These are phyloP conservation scores for Pteria penguin DNA, from an alignment of 2,888 invertebrate genomes.

Conservation along the genomic window DNA sequence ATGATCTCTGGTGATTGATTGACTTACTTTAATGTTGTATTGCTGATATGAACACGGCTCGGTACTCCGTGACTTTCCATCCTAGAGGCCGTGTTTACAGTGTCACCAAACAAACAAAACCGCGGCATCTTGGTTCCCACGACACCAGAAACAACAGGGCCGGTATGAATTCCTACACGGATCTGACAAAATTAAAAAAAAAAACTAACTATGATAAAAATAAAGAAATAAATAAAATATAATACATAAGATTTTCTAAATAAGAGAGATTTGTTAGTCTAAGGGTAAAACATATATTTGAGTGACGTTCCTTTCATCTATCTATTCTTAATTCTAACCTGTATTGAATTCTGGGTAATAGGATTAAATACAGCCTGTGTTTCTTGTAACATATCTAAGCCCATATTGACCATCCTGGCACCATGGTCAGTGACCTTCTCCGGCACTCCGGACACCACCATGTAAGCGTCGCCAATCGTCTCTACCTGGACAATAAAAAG, in stretches of 20 bases:
- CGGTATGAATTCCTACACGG: constrained; percentile 71
- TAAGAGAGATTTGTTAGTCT: too few relatives aligned
- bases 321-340: constrained; percentile 63
- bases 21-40: constrained; percentile 60
- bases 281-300: too few relatives aligned
- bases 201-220: too few relatives aligned
- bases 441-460: constrained; percentile 78
- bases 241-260: too few relatives aligned
- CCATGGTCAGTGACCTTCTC: constrained; percentile 71
- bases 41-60: constrained; percentile 66
- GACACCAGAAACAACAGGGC: constrained; percentile 68
- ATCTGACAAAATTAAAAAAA: too few relatives aligned
- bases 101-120: constrained; percentile 72
- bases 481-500: constrained; percentile 61
- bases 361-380: constrained; percentile 68
- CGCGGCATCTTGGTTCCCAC: constrained; percentile 69
- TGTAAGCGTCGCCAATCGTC: constrained; percentile 77
- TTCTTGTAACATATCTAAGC: constrained; percentile 75
- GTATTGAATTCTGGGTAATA: constrained; percentile 61
- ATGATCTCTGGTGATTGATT: background rate
- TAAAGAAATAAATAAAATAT: background rate
- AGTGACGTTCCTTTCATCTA: too few relatives aligned
- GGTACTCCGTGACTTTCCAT: constrained; percentile 76
- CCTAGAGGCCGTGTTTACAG: constrained; percentile 72
- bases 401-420: constrained; percentile 73